Percentiles rank a stretch among this genome's conserved stretches.
Conservation (phyloP, 2,888 invertebrate genomes). For the Eupithecia pulchellata region DNA sequence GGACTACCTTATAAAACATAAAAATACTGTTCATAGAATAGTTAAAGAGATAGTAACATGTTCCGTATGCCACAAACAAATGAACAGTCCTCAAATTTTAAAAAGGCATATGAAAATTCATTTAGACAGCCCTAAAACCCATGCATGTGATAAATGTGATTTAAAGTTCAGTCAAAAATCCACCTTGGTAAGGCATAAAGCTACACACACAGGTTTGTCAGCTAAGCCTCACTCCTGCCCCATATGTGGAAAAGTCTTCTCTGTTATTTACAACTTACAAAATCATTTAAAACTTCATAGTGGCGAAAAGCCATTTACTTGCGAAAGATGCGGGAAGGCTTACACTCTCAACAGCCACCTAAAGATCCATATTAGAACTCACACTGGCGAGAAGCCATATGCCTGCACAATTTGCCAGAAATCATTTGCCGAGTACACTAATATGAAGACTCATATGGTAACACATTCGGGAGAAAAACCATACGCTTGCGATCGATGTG, state of each 20-base stretch:
- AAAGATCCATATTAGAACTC: slow-evolving; percentile 26
- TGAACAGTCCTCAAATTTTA: slow-evolving; percentile 33
- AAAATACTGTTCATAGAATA: slow-evolving; percentile 31
- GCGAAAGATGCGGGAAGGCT: slow-evolving; percentile 30
- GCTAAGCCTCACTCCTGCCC: slow-evolving; percentile 29
- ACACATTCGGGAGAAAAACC: slow-evolving; percentile 31
- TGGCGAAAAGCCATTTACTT: slow-evolving; percentile 28
- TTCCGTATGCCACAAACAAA: slow-evolving; percentile 26
- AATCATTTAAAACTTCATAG: slow-evolving; percentile 28
- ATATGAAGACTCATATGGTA: slow-evolving; percentile 29
- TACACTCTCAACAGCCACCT: slow-evolving; percentile 28
- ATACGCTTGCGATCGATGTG: slow-evolving; percentile 28
- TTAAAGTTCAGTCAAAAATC: slow-evolving; percentile 32
- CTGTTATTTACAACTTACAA: slow-evolving; percentile 22
- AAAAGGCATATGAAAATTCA: slow-evolving; percentile 30
- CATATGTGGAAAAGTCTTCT: slow-evolving; percentile 24
- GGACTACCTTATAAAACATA: slow-evolving; percentile 29
- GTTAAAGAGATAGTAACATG: slow-evolving; percentile 25
- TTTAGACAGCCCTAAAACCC: slow-evolving; percentile 17
- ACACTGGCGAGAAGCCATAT: slow-evolving; percentile 32
- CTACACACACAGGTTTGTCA: slow-evolving; percentile 29
- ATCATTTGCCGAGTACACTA: slow-evolving; percentile 28
- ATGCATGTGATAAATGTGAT: slow-evolving; percentile 28
- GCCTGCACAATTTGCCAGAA: slow-evolving; percentile 27
- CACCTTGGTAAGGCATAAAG: slow-evolving; percentile 20